Conservation (phyloP, 2,797 vertebrate species). For the Echiichthys vipera region DNA sequence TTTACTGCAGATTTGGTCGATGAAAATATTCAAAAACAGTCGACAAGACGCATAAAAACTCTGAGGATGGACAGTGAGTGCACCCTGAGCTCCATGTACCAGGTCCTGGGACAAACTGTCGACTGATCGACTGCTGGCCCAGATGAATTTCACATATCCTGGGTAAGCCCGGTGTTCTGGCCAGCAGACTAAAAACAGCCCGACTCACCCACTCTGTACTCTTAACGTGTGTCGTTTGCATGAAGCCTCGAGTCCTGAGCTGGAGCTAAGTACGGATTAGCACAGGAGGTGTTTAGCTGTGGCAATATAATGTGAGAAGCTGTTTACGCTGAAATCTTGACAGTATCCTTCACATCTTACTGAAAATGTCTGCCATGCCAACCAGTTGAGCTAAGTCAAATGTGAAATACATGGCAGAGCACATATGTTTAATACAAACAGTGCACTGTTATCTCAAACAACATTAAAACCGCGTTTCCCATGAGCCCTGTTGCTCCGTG, state of each 20-base stretch:
- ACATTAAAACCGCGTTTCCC: neutral
- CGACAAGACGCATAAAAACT: no score
- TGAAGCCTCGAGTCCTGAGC: conserved; percentile 37
- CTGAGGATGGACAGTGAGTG: no score
- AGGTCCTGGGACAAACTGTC: conserved; percentile 28
- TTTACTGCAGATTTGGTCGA: no score
- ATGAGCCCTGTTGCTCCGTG: conserved; percentile 10
- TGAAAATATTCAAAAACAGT: no score
- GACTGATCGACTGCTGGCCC: conserved; percentile 22
- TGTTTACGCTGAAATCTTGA: conserved; percentile 21
- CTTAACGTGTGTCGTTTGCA: conserved; percentile 6
- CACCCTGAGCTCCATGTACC: conserved; percentile 20
- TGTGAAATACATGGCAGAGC: neutral
- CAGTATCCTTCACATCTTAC: conserved; percentile 6
- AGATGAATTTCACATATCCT: conserved; percentile 41
- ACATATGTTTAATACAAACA: conserved; percentile 23
- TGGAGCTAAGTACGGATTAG: conserved; percentile 39
- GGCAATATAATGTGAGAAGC: conserved; percentile 36
- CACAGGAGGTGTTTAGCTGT: conserved; percentile 41
- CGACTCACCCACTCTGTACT: conserved; percentile 1
- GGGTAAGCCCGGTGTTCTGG: conserved; percentile 28
- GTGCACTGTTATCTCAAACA: neutral
- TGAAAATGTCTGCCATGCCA: conserved; percentile 1
- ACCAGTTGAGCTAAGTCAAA: neutral
- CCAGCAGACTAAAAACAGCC: conserved; percentile 16